Conservation (phyloP, 2,797 vertebrate species). For the Manis pentadactyla region DNA sequence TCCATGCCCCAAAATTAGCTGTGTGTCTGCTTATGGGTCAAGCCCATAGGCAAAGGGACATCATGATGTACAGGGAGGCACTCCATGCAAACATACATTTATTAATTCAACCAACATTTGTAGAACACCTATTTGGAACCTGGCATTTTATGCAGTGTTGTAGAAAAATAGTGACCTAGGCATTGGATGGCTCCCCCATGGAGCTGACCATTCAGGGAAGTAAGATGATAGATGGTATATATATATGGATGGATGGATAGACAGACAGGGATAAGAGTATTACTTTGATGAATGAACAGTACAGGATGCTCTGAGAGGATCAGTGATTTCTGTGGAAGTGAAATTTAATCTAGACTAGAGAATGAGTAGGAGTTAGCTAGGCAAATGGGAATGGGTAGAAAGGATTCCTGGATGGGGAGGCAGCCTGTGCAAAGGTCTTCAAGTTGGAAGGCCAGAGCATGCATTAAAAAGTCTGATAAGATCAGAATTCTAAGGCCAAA, state of each 20-base stretch:
- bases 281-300: not conserved
- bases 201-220: not conserved
- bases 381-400: not conserved
- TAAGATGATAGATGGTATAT: too few relatives aligned
- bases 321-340: not conserved
- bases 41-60: not conserved
- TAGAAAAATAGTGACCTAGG: not conserved
- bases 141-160: not conserved
- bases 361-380: not conserved
- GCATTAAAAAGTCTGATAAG: not conserved
- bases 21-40: slow-evolving; percentile 6
- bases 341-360: not conserved
- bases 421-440: not conserved
- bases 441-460: not conserved
- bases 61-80: not conserved
- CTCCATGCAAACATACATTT: not conserved
- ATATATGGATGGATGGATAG: too few relatives aligned
- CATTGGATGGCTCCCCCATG: not conserved
- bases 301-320: not conserved
- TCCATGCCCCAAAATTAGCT: slow-evolving; percentile 32
- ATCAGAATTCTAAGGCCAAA: not conserved
- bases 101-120: not conserved
- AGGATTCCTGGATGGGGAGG: not conserved
- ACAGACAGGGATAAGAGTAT: not conserved
- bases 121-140: not conserved